A percentile compares a stretch with the other conserved stretches of the same genome.
These are phyloP conservation scores for Cepaea nemoralis DNA, from an alignment of 1,140 invertebrate species.

Conservation along the genomic window DNA sequence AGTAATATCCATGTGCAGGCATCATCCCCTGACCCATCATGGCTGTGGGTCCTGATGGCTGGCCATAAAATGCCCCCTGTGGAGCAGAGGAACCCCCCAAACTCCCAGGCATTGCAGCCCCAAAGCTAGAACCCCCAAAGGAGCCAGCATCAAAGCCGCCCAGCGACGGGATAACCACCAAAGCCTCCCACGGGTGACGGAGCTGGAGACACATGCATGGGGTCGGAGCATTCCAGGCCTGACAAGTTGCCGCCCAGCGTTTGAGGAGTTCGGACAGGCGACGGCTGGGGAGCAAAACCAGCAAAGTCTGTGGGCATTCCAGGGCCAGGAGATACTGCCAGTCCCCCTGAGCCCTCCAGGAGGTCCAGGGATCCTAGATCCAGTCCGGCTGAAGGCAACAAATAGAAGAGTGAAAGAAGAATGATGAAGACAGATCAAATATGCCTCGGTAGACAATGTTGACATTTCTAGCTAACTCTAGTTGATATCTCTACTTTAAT, in stretches of 20 bases:
- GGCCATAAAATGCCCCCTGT: background rate
- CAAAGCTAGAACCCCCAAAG: background rate
- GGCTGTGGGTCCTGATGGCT: background rate
- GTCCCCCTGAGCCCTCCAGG: slow-evolving; percentile 23
- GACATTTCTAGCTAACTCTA: too few species aligned
- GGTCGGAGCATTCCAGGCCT: slow-evolving; percentile 13
- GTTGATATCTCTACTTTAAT: too few species aligned
- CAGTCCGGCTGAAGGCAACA: slow-evolving; percentile 13
- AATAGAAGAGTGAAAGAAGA: background rate
- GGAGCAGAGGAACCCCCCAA: background rate
- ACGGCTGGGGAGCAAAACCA: background rate
- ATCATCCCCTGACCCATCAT: slow-evolving; percentile 7
- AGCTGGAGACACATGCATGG: background rate
- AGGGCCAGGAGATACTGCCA: background rate
- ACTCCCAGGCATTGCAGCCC: background rate
- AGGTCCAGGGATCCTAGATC: slow-evolving; percentile 33
- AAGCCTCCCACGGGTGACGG: background rate
- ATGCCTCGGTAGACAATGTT: too few species aligned
- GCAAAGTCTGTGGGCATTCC: slow-evolving; percentile 26
- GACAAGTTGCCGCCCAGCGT: background rate
- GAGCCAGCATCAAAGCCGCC: background rate
- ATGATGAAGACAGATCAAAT: too few species aligned
- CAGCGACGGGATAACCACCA: background rate
- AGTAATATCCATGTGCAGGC: background rate
- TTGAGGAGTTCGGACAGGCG: background rate